Percentiles rank a stretch among this genome's conserved stretches.
These are phyloP conservation scores for Protonibea diacanthus DNA, from an alignment of 2,797 vertebrate genomes.

Conservation along the genomic window DNA sequence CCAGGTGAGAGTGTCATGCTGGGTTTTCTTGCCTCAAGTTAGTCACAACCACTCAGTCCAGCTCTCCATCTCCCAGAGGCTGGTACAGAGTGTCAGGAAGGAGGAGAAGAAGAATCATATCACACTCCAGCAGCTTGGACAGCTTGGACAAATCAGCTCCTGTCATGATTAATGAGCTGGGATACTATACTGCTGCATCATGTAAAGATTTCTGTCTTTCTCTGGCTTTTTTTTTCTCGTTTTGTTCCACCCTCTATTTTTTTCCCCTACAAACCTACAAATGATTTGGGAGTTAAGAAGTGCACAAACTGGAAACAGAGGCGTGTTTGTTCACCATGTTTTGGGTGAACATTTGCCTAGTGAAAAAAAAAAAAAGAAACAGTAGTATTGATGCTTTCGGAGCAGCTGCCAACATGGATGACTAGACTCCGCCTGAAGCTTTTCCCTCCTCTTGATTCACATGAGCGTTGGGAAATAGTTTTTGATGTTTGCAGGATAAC, in stretches of 20 bases:
- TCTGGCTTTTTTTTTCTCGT: constrained; percentile 26
- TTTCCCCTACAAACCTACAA: constrained; percentile 29
- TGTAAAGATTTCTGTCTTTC: constrained; percentile 31
- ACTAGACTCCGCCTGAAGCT: constrained; percentile 74
- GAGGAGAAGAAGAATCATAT: constrained; percentile 39
- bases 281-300: constrained; percentile 33
- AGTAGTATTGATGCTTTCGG: constrained; percentile 72
- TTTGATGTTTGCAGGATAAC: constrained; percentile 56
- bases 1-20: constrained; percentile 61
- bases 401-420: constrained; percentile 78
- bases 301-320: constrained; percentile 65
- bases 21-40: constrained; percentile 55
- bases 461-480: constrained; percentile 69
- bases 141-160: constrained; percentile 53
- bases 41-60: constrained; percentile 51
- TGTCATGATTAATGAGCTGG: constrained; percentile 60
- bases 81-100: constrained; percentile 34
- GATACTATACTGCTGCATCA: constrained; percentile 46
- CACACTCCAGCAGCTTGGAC: constrained; percentile 40
- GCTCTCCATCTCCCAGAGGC: constrained; percentile 57
- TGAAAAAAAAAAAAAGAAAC: constrained; percentile 51
- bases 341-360: constrained; percentile 66
- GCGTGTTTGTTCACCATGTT: constrained; percentile 71
- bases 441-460: constrained; percentile 64
- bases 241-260: constrained; percentile 28